Percentiles rank a stretch among this genome's conserved stretches.
phyloP scores from a whole-genome alignment of 2,113 vertebrate genomes.

The Vireo altiloquus region DNA sequence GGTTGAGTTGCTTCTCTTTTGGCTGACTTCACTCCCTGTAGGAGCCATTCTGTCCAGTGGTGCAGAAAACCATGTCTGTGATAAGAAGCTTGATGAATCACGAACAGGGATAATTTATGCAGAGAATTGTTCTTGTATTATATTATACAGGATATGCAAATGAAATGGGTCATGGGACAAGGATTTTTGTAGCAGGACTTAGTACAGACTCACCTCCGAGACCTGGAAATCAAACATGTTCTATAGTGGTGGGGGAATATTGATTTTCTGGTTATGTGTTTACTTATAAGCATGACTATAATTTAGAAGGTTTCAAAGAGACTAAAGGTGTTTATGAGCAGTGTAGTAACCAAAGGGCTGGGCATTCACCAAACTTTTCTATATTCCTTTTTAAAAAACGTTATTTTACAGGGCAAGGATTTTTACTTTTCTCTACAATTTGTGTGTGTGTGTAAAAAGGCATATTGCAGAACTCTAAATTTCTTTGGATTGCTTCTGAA shows the following conservation, averaged over 20 bases:
- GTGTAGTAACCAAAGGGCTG: not conserved
- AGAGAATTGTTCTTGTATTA: not conserved
- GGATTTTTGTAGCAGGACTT: not conserved
- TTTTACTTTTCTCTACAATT: not conserved
- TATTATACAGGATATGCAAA: not conserved
- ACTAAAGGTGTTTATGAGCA: not conserved
- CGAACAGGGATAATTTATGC: not conserved
- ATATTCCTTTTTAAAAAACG: not conserved
- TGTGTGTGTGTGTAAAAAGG: not conserved
- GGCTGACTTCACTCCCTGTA: conserved; percentile 35
- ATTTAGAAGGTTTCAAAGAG: not conserved
- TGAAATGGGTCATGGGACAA: not conserved
- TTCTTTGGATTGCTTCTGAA: not conserved
- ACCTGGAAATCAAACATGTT: not conserved
- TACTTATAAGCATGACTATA: not conserved
- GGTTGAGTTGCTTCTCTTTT: not conserved
- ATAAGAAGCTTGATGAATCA: conserved; percentile 30
- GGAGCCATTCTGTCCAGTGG: not conserved
- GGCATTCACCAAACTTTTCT: not conserved
- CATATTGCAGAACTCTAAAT: not conserved
- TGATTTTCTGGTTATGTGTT: not conserved
- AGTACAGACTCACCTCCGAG: not conserved
- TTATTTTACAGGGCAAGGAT: not conserved
- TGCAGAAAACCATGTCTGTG: conserved; percentile 21
- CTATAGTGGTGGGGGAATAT: not conserved